These are phyloP conservation scores for Smutsia temminckii DNA, from an alignment of 2,797 vertebrate genomes.

Conservation along the genomic window DNA sequence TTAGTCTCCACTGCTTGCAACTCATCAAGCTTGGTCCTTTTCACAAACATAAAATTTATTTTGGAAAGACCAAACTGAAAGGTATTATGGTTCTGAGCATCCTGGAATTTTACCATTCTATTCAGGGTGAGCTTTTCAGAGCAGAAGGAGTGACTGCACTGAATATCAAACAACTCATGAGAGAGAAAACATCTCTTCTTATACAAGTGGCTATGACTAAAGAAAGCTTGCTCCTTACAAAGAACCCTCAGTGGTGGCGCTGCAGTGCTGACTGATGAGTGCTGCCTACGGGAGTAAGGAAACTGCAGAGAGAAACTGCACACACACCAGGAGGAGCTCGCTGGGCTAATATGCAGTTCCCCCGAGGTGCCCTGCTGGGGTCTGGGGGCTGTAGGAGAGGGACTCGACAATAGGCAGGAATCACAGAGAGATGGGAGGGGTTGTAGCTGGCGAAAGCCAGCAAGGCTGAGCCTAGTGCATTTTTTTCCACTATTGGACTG, in stretches of 20 bases:
- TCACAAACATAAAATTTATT: conserved; percentile 53
- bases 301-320: neutral
- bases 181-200: conserved; percentile 58
- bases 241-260: neutral
- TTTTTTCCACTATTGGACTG: neutral
- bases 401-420: neutral
- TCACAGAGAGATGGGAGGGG: neutral
- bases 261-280: neutral
- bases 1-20: neutral
- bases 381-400: neutral
- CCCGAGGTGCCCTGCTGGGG: neutral
- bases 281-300: neutral
- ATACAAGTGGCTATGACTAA: conserved; percentile 52
- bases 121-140: conserved; percentile 53
- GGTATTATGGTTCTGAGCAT: conserved; percentile 40
- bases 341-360: neutral
- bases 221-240: neutral
- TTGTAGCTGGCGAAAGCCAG: neutral
- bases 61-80: conserved; percentile 61
- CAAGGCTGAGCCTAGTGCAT: neutral
- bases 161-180: conserved; percentile 38
- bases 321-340: neutral
- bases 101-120: conserved; percentile 29
- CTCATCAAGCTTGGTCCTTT: conserved; percentile 51
- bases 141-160: conserved; percentile 50